Conservation (phyloP, 2,113 vertebrate genomes). For the Rhinolophus sinicus region DNA sequence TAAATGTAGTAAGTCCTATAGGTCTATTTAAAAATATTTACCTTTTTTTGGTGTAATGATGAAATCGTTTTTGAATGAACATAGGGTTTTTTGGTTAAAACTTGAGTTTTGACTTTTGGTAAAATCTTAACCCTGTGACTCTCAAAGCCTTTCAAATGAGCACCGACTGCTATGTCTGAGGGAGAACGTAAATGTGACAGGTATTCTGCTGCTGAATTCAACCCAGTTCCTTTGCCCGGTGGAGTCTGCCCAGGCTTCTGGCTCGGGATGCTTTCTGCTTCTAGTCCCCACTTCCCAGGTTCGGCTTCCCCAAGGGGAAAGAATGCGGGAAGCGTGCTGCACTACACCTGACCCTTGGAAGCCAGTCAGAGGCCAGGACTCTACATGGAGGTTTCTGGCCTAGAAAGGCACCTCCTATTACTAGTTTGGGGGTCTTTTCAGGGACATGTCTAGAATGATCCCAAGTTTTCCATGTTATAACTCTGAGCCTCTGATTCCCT, state of each 20-base stretch:
- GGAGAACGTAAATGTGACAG: not conserved
- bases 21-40: not conserved
- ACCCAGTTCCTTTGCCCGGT: not conserved
- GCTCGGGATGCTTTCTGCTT: not conserved
- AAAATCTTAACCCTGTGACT: conserved; percentile 15
- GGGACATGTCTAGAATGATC: not conserved
- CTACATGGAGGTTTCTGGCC: not conserved
- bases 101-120: not conserved
- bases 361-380: not conserved
- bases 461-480: not conserved
- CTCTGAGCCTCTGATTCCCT: not conserved
- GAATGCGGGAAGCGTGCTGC: not conserved
- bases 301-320: not conserved
- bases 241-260: not conserved
- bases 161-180: not conserved
- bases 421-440: not conserved
- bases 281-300: not conserved
- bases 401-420: not conserved
- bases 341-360: not conserved
- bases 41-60: not conserved
- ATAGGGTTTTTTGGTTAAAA: not conserved
- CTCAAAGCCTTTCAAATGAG: conserved; percentile 14
- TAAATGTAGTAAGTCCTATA: not conserved
- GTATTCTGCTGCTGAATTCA: not conserved
- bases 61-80: not conserved